Percentiles rank a stretch among this genome's conserved stretches.
Evolutionary conservation across 2,888 invertebrate genomes (phyloP).

Genomic region (Orthonevra nobilis): DNA sequence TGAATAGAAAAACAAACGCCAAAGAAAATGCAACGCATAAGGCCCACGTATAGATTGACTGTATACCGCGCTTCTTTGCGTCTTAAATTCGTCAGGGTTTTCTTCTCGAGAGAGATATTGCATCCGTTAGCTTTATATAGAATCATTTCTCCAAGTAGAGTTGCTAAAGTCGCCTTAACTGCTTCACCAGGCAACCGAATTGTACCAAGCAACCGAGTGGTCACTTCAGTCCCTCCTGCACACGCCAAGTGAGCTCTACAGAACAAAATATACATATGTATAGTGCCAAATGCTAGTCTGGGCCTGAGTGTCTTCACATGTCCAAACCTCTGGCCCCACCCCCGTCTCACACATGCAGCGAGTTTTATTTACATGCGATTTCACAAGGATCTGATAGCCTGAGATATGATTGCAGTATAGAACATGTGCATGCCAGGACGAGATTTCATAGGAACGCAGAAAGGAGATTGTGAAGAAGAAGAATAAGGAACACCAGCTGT

Average conservation of each 20-base stretch:
- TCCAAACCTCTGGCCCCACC: not conserved
- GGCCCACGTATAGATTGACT: no score
- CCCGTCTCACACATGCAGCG: slow-evolving; percentile 40
- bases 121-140: slow-evolving; percentile 8
- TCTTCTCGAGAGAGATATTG: no score
- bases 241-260: slow-evolving; percentile 21
- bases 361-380: slow-evolving; percentile 65
- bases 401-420: slow-evolving; percentile 46
- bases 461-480: slow-evolving; percentile 53
- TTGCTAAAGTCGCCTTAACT: slow-evolving; percentile 41
- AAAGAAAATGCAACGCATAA: no score
- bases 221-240: slow-evolving; percentile 40
- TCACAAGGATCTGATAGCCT: slow-evolving; percentile 54
- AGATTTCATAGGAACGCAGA: slow-evolving; percentile 1
- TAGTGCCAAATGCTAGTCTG: slow-evolving; percentile 6
- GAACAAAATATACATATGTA: slow-evolving; percentile 34
- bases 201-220: slow-evolving; percentile 49
- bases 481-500: slow-evolving; percentile 68
- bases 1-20: no score
- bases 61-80: no score
- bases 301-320: slow-evolving; percentile 42
- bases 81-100: no score
- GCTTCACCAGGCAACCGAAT: slow-evolving; percentile 41
- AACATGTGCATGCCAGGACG: not conserved
- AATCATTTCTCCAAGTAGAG: slow-evolving; percentile 17